Conservation (phyloP, 2,113 vertebrate genomes). For the Leiothrix lutea region DNA sequence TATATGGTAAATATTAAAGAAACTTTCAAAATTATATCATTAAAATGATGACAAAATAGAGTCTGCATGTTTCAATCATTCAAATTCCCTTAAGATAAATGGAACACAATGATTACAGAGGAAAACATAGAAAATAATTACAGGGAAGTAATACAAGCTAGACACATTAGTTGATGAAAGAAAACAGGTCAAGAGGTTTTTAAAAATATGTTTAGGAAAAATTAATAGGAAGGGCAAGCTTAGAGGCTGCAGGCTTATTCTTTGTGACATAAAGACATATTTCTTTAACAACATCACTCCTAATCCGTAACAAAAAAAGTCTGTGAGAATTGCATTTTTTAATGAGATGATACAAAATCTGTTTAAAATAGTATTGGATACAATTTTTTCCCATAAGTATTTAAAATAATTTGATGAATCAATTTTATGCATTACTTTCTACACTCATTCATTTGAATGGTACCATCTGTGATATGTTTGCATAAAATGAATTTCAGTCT, state of each 20-base stretch:
- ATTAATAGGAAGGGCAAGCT: background rate
- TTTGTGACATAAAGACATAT: background rate
- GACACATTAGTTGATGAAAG: background rate
- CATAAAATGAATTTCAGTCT: background rate
- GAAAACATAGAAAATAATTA: background rate
- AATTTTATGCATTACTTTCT: background rate
- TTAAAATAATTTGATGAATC: background rate
- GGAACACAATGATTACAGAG: background rate
- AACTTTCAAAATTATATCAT: background rate
- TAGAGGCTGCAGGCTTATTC: background rate
- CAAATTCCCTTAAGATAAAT: background rate
- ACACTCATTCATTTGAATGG: background rate
- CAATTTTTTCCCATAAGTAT: background rate
- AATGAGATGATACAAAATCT: background rate
- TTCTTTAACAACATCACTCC: background rate
- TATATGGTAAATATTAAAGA: background rate
- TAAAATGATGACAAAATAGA: background rate
- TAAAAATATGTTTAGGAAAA: background rate
- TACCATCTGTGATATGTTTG: slow-evolving; percentile 1
- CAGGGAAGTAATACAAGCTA: background rate
- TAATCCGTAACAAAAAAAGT: background rate
- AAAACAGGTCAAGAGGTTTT: background rate
- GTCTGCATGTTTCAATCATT: background rate
- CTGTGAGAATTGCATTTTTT: background rate
- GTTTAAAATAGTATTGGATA: background rate